phyloP scores from a whole-genome alignment of 2,113 vertebrate genomes.

The Aythya baeri region DNA sequence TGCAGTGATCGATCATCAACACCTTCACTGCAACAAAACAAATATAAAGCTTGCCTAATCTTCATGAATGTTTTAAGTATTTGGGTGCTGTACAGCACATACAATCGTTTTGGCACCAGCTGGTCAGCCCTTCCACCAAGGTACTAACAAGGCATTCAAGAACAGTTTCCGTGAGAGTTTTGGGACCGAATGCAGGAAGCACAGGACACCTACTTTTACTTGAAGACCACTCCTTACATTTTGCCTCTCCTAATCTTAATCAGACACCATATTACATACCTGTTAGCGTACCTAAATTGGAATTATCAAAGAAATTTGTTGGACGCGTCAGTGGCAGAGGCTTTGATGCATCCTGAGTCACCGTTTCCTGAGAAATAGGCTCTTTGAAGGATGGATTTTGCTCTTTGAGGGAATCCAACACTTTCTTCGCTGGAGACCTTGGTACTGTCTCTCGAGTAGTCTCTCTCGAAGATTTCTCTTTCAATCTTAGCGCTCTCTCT shows the following conservation, averaged over 20 bases:
- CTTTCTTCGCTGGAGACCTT: slow-evolving; percentile 51
- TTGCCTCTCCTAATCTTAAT: background rate
- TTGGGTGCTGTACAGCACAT: background rate
- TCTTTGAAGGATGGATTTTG: slow-evolving; percentile 30
- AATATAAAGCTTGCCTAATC: background rate
- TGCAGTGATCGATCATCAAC: background rate
- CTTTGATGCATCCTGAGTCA: background rate
- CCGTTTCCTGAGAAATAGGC: background rate
- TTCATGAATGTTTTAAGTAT: background rate
- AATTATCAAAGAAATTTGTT: slow-evolving; percentile 67
- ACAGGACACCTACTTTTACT: background rate
- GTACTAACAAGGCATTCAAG: background rate
- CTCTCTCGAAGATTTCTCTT: slow-evolving; percentile 10
- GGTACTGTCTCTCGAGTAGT: background rate
- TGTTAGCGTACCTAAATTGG: slow-evolving; percentile 1
- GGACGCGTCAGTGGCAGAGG: background rate
- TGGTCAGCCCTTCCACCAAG: background rate
- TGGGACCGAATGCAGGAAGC: background rate
- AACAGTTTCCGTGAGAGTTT: background rate
- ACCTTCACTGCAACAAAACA: background rate
- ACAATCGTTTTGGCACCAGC: background rate
- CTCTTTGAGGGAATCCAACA: background rate
- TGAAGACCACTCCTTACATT: background rate
- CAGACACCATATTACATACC: background rate
- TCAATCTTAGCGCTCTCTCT: slow-evolving; percentile 43